These are phyloP conservation scores for Ascaphus truei DNA, from an alignment of 2,113 vertebrate species.

Conservation along the genomic window DNA sequence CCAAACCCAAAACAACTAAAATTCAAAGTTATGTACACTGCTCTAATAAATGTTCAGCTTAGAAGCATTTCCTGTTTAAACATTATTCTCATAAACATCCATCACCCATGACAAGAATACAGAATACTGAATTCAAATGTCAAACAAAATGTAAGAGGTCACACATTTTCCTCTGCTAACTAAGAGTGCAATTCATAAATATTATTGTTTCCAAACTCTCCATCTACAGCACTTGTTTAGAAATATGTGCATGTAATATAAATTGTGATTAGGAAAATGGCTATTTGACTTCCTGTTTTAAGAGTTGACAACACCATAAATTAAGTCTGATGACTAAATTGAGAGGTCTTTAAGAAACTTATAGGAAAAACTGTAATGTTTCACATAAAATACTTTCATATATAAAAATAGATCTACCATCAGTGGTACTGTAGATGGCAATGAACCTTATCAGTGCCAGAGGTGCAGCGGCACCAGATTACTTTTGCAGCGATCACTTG, in stretches of 20 bases:
- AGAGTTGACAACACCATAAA: slow-evolving; percentile 71
- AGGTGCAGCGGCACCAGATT: no score
- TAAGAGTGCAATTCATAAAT: slow-evolving; percentile 85
- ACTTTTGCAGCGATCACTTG: no score
- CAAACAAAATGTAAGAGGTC: slow-evolving; percentile 81
- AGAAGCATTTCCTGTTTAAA: slow-evolving; percentile 85
- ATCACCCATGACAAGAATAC: slow-evolving; percentile 69
- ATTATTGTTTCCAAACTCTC: slow-evolving; percentile 81
- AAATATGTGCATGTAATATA: slow-evolving; percentile 80
- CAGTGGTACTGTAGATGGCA: no score
- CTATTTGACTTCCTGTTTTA: slow-evolving; percentile 84
- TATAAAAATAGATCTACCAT: no score
- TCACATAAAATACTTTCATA: slow-evolving; percentile 43
- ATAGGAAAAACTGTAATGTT: slow-evolving; percentile 2
- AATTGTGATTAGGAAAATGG: slow-evolving; percentile 80
- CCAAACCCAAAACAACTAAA: slow-evolving; percentile 34
- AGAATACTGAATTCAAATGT: slow-evolving; percentile 76
- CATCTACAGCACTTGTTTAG: slow-evolving; percentile 78
- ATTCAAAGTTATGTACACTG: slow-evolving; percentile 57
- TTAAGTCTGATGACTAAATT: slow-evolving; percentile 66
- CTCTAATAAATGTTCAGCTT: slow-evolving; percentile 69
- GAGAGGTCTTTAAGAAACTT: slow-evolving; percentile 24
- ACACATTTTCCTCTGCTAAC: slow-evolving; percentile 80
- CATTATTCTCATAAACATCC: slow-evolving; percentile 71
- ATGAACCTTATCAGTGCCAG: no score